Evolutionary conservation across 2,797 vertebrate genomes (phyloP), one percentile per base, ranked within the genome.

Genomic region (Acanthornis magna): DNA sequence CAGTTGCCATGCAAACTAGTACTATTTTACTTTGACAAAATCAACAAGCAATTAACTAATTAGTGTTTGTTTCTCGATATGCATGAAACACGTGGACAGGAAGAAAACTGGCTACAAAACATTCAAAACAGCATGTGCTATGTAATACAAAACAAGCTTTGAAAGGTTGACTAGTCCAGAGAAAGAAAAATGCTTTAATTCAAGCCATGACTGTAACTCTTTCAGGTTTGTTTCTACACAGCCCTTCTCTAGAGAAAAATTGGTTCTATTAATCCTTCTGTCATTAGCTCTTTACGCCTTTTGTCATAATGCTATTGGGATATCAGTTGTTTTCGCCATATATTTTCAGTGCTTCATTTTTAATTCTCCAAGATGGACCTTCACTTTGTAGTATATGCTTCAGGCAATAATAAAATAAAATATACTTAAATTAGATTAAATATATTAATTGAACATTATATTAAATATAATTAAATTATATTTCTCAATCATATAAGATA

Each of bases 11-110:
- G 55, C 26, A 83, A 88, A 83, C 62, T 50, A 63, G 30, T 71
- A 53, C 19, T 54, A 55, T 55, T n/a, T 25, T 77, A 71, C 32
- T 71, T n/a, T 79, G 71, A 61, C 48, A 91, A 94, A 87, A 85
- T 66, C 88, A 95, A 63, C 40, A 88, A 71, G 65, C 45, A 67
- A 83, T 91, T 85, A 85, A 67, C 50, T 80, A 82, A 93, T 57
- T 68, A 42, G 62, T 65, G 61, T 77, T 94, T 85, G 15, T 85
- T 93, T 85, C 82, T 94, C 51, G 53, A 13, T 57, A 55, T 30
- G 26, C 60, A 53, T 88, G 57, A 88, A 85, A 42, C 68, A 77
- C 0, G 1, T 74, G 50, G 26, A 60, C 66, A 77, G 75, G 68
- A 75, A 74, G 65, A 88, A 95, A 85, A 71, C 45, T 91, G 65